A percentile compares a stretch with the other conserved stretches of the same genome.
Evolutionary conservation across 2,113 vertebrate genomes (phyloP).

Genomic region (Nerophis lumbriciformis): DNA sequence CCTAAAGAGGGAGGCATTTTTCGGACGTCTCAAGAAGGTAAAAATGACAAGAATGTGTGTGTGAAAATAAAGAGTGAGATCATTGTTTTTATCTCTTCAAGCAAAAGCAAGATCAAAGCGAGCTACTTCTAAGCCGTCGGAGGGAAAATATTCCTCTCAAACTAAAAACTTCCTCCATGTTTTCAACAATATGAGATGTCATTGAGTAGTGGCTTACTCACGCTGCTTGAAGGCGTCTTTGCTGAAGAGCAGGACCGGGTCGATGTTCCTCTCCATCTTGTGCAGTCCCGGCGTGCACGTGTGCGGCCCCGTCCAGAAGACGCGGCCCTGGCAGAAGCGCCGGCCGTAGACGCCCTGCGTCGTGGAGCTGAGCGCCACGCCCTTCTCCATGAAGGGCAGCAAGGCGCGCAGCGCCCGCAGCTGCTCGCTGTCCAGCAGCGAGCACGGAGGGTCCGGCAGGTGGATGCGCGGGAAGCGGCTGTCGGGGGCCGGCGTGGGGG

Average conservation of each 20-base stretch:
- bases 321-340: slow-evolving; percentile 71
- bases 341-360: slow-evolving; percentile 73
- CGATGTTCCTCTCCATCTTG: slow-evolving; percentile 72
- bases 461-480: slow-evolving; percentile 45
- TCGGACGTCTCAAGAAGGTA: no score
- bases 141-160: no score
- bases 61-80: no score
- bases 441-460: slow-evolving; percentile 52
- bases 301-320: slow-evolving; percentile 78
- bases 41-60: no score
- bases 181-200: no score
- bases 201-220: slow-evolving; percentile 36
- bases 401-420: slow-evolving; percentile 57
- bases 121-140: no score
- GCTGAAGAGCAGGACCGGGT: slow-evolving; percentile 73
- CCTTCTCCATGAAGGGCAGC: slow-evolving; percentile 75
- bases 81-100: no score
- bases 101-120: no score
- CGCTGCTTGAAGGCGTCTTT: slow-evolving; percentile 70
- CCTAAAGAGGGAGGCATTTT: no score
- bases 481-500: slow-evolving; percentile 37
- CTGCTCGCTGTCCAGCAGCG: slow-evolving; percentile 46
- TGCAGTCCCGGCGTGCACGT: slow-evolving; percentile 16
- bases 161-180: no score
- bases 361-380: slow-evolving; percentile 74